A percentile compares a stretch with the other conserved stretches of the same genome.
These are phyloP conservation scores for Brienomyrus longianalis DNA, from an alignment of 2,113 vertebrate species.

Conservation along the genomic window DNA sequence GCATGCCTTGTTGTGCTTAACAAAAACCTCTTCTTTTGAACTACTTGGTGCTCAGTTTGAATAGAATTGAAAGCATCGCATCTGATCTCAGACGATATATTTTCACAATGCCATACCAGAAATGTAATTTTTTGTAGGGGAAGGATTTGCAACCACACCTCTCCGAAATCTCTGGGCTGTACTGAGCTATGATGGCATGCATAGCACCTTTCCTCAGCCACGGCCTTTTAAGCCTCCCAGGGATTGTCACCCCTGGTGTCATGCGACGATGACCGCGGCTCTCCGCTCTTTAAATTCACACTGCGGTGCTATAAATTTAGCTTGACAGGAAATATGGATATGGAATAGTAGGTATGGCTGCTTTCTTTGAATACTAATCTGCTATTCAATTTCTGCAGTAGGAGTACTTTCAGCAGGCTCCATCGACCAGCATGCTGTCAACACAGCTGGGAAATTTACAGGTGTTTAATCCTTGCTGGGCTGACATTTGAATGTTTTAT, in stretches of 20 bases:
- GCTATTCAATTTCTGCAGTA: not conserved
- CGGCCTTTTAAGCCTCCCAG: not conserved
- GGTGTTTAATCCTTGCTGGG: conserved; percentile 3
- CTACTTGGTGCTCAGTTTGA: not conserved
- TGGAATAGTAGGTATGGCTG: not conserved
- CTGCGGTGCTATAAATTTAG: conserved; percentile 5
- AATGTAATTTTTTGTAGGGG: not conserved
- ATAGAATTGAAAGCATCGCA: not conserved
- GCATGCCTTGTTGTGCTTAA: not conserved
- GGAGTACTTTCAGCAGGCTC: not conserved
- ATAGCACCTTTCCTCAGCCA: not conserved
- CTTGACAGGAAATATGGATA: not conserved
- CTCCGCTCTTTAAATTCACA: not conserved
- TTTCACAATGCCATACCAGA: not conserved
- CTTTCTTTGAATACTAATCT: conserved; percentile 18
- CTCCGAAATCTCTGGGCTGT: not conserved
- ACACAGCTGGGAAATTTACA: not conserved
- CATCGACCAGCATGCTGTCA: not conserved
- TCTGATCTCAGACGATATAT: too few species aligned
- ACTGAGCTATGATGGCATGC: not conserved
- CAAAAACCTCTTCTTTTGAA: not conserved
- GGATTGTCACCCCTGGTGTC: not conserved
- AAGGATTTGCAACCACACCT: not conserved
- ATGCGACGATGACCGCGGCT: not conserved
- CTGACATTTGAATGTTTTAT: conserved; percentile 6